Evolutionary conservation across 2,888 invertebrate genomes (phyloP).

Genomic region (Cyclophora albipunctata): DNA sequence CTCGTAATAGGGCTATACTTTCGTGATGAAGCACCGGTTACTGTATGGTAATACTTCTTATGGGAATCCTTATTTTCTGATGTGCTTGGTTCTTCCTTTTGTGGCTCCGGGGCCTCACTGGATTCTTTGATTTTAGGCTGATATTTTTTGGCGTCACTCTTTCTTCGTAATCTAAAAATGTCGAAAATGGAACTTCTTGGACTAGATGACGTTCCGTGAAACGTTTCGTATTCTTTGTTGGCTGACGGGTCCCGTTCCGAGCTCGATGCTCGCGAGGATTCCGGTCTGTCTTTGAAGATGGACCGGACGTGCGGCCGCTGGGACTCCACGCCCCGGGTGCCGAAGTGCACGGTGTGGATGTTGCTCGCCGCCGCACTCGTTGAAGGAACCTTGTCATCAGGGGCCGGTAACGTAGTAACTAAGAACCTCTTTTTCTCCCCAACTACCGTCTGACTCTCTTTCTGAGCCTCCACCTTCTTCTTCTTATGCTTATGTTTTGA

Average conservation of each 20-base stretch:
- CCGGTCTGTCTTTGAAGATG: slow-evolving; percentile 61
- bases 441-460: slow-evolving; percentile 58
- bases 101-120: slow-evolving; percentile 47
- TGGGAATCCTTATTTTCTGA: slow-evolving; percentile 57
- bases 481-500: slow-evolving; percentile 62
- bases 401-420: slow-evolving; percentile 56
- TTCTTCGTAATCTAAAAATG: slow-evolving; percentile 66
- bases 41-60: slow-evolving; percentile 71
- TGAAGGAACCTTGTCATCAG: slow-evolving; percentile 50
- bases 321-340: slow-evolving; percentile 64
- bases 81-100: slow-evolving; percentile 44
- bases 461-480: slow-evolving; percentile 47
- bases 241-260: slow-evolving; percentile 51
- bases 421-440: slow-evolving; percentile 63
- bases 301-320: slow-evolving; percentile 64
- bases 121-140: slow-evolving; percentile 41
- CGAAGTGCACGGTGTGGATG: slow-evolving; percentile 69
- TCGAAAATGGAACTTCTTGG: slow-evolving; percentile 70
- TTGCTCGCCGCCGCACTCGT: slow-evolving; percentile 51
- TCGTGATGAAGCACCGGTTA: slow-evolving; percentile 64
- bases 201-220: slow-evolving; percentile 69
- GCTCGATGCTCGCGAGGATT: slow-evolving; percentile 56
- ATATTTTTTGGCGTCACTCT: slow-evolving; percentile 66
- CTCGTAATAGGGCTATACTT: slow-evolving; percentile 69
- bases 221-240: slow-evolving; percentile 66